A percentile compares a stretch with the other conserved stretches of the same genome.
phyloP scores from a whole-genome alignment of 2,113 vertebrate species.

The Gadus macrocephalus region DNA sequence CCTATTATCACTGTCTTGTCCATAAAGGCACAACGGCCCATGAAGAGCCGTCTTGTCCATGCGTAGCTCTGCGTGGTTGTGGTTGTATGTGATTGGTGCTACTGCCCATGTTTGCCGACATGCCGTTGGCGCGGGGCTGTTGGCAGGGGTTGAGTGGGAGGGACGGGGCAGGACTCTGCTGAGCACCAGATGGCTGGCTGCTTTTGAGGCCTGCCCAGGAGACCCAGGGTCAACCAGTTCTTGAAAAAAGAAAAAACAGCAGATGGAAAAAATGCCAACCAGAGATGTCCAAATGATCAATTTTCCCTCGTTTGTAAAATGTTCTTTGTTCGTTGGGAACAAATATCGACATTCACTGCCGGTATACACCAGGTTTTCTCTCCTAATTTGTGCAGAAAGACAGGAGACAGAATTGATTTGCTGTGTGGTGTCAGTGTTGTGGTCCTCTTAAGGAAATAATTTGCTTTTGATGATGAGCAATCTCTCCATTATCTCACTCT shows the following conservation, averaged over 20 bases:
- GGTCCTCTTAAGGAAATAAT: neutral
- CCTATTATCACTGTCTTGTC: neutral
- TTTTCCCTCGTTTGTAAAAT: neutral
- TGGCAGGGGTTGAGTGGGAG: conserved; percentile 50
- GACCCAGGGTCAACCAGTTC: conserved; percentile 36
- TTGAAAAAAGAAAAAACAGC: conserved; percentile 23
- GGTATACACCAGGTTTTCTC: neutral
- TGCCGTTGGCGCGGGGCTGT: conserved; percentile 58
- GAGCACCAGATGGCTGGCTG: conserved; percentile 71
- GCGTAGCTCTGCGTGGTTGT: neutral
- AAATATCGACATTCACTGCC: neutral
- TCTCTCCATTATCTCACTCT: conserved; percentile 1
- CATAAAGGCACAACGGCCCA: neutral
- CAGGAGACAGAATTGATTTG: neutral
- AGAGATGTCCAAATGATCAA: neutral
- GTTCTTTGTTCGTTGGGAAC: neutral
- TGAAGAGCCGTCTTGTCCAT: neutral
- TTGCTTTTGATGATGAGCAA: neutral
- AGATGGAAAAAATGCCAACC: conserved; percentile 23
- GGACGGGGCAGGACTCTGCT: conserved; percentile 52
- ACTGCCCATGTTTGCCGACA: neutral
- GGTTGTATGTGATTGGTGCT: conserved; percentile 1
- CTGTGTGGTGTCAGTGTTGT: no score
- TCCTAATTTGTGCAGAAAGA: neutral
- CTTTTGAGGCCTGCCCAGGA: conserved; percentile 40